A percentile compares a stretch with the other conserved stretches of the same genome.
These are phyloP conservation scores for Murina feae DNA, from an alignment of 2,113 vertebrate genomes.

Conservation along the genomic window DNA sequence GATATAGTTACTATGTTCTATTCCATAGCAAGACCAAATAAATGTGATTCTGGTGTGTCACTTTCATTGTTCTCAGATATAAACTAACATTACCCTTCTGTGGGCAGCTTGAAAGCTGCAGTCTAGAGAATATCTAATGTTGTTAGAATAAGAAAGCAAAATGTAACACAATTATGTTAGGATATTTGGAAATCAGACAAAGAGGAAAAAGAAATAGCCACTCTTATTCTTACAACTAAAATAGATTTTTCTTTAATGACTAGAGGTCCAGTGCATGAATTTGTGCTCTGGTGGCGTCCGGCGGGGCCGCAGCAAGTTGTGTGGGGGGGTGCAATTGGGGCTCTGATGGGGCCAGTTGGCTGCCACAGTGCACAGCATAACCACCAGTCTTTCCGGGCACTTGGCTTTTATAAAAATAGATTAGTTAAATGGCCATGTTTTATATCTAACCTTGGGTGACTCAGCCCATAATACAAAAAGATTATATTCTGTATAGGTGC, in stretches of 20 bases:
- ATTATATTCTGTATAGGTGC: background rate
- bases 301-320: no score
- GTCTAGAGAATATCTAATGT: background rate
- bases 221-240: background rate
- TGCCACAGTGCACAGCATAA: no score
- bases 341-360: no score
- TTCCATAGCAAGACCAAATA: background rate
- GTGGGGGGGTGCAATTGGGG: no score
- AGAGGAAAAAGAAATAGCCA: background rate
- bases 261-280: no score
- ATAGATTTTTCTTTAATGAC: background rate
- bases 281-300: no score
- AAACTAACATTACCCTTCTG: background rate
- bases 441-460: background rate
- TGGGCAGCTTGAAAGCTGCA: background rate
- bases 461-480: background rate
- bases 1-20: background rate
- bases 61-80: background rate
- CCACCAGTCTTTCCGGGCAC: no score
- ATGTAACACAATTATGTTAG: background rate
- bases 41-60: background rate
- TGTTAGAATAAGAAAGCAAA: background rate
- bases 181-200: slow-evolving; percentile 7
- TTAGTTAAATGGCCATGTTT: background rate
- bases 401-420: no score